Evolutionary conservation across 2,888 invertebrate species (phyloP), one percentile per base, ranked within the genome.

Genomic region (Ochropleura leucogaster): DNA sequence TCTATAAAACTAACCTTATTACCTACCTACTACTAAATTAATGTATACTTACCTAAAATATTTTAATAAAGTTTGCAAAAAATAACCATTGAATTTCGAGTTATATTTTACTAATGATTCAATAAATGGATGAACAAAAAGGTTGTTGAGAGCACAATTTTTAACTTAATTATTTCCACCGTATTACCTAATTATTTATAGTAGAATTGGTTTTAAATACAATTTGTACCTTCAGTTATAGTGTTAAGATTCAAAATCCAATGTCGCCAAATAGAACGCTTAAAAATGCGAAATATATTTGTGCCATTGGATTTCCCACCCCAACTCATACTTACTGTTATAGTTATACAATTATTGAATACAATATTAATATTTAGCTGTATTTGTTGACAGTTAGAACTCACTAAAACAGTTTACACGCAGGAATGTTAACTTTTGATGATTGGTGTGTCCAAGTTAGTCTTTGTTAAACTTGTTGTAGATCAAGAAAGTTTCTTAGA

Each of bases 321-420:
- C 55, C 42, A 62, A 80, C 68, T 44, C 40, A 84, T 68, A 76
- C 57, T 49, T 72, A 67, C 5, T 64, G 46, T 64, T 72, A 62
- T 68, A 30, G 59, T 66, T 18, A 46, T 72, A 72, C 49, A 44
- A 70, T 74, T 55, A 68, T 62, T 74, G 51, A 68, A 73, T 73
- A 55, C 40, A 65, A 65, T 65, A 65, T 49, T 68, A n/a, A 76
- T 76, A 55, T 72, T 72, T 65, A 63, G 40, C 57, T 81, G 62
- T 57, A 68, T 63, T 51, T 65, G 70, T 76, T 76, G 62, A 66
- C 42, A 59, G 65, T 68, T 63, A 30, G 5, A 30, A 73, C 72
- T 80, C 70, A 82, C 78, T 82, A 78, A 81, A 81, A 84, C 78
- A 72, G 76, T 47, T 59, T 70, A 70, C 59, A 16, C 6, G n/a